These are phyloP conservation scores for Germaria angustata DNA, from an alignment of 2,888 invertebrate genomes.

Conservation along the genomic window DNA sequence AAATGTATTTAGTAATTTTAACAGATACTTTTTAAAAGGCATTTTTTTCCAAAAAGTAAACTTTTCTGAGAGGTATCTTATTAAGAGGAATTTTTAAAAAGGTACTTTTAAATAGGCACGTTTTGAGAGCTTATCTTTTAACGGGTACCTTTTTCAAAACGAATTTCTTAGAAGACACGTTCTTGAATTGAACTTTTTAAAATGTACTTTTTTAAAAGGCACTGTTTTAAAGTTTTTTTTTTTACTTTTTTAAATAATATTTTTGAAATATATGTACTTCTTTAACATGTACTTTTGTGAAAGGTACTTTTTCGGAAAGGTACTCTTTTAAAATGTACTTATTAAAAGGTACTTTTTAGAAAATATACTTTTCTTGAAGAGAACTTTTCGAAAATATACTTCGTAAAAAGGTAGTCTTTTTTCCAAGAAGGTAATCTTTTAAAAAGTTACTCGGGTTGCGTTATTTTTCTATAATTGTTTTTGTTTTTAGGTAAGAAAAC, in stretches of 20 bases:
- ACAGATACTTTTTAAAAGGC: neutral
- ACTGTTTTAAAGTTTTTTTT: neutral
- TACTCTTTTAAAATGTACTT: neutral
- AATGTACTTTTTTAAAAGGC: neutral
- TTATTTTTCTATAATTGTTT: neutral
- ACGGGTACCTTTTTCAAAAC: too few species aligned
- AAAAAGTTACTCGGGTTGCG: too few species aligned
- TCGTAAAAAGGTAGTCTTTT: neutral
- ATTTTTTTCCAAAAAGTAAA: neutral
- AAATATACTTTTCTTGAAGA: neutral
- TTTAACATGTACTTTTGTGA: too few species aligned
- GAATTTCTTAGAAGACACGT: too few species aligned
- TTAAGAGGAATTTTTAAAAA: neutral
- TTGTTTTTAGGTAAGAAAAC: too few species aligned
- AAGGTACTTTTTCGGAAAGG: neutral
- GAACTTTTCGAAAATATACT: too few species aligned
- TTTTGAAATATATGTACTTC: neutral
- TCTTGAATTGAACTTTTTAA: too few species aligned
- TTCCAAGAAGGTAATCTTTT: neutral
- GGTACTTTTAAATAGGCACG: neutral
- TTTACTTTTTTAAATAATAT: neutral
- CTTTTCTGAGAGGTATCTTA: too few species aligned
- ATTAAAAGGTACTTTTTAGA: neutral
- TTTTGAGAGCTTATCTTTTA: neutral
- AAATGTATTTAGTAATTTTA: too few species aligned